Percentiles rank a stretch among this genome's conserved stretches.
phyloP scores from a whole-genome alignment of 2,888 invertebrate species.

The Eilema sororculum region DNA sequence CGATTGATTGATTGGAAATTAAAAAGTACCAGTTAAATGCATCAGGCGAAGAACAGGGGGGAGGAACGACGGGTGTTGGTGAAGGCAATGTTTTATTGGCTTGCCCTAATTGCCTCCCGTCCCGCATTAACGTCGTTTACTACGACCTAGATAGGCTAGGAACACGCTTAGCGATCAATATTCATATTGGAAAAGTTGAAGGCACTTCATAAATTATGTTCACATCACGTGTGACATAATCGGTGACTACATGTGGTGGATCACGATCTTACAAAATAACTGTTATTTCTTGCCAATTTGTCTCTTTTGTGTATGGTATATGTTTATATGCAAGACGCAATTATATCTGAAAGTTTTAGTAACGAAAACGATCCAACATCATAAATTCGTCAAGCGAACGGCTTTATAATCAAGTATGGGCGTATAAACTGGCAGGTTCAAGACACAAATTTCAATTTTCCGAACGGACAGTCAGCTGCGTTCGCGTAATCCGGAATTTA shows the following conservation, averaged over 20 bases:
- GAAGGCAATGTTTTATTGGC: constrained; percentile 77
- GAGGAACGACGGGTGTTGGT: constrained; percentile 69
- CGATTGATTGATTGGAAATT: constrained; percentile 1
- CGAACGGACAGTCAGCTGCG: constrained; percentile 72
- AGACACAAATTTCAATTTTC: constrained; percentile 74
- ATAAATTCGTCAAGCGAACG: constrained; percentile 37
- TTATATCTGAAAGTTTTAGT: background rate
- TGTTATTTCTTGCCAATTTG: background rate
- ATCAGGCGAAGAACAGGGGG: constrained; percentile 28
- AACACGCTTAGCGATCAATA: constrained; percentile 53
- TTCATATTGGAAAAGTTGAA: constrained; percentile 51
- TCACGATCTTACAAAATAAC: background rate
- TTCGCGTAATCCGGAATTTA: constrained; percentile 71
- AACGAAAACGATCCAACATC: background rate
- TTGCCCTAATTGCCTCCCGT: constrained; percentile 80
- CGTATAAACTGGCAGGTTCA: constrained; percentile 43
- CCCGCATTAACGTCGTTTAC: constrained; percentile 73
- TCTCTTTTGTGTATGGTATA: too few relatives aligned
- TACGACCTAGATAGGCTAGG: constrained; percentile 69
- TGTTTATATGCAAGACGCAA: too few relatives aligned
- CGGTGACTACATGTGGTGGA: background rate
- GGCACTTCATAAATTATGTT: constrained; percentile 29
- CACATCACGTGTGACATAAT: background rate
- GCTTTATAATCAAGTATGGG: constrained; percentile 57
- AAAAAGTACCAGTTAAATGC: constrained; percentile 13